These are phyloP conservation scores for Dolomedes plantarius DNA, from an alignment of 2,888 invertebrate genomes.

Conservation along the genomic window DNA sequence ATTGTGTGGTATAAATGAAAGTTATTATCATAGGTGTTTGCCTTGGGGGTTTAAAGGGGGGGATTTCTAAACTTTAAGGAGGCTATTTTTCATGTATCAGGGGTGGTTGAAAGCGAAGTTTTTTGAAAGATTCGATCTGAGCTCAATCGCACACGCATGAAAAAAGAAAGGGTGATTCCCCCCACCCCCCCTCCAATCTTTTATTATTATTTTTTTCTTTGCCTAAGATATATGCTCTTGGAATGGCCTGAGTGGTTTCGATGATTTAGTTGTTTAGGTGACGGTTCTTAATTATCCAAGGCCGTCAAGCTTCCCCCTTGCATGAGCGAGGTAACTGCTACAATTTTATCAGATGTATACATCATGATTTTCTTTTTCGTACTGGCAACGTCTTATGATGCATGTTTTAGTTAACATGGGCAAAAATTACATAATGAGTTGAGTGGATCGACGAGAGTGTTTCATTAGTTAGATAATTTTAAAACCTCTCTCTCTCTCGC, in stretches of 20 bases:
- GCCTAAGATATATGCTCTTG: background rate
- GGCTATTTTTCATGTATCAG: slow-evolving; percentile 8
- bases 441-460: background rate
- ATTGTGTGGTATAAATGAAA: slow-evolving; percentile 61
- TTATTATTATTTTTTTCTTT: background rate
- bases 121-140: slow-evolving; percentile 6
- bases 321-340: background rate
- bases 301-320: background rate
- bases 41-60: background rate
- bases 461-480: background rate
- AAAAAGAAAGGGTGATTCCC: background rate
- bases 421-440: slow-evolving; percentile 10
- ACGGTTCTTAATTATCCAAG: background rate
- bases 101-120: background rate
- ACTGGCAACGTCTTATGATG: background rate
- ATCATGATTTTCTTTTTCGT: background rate
- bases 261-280: background rate
- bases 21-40: slow-evolving; percentile 41
- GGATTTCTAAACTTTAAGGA: background rate
- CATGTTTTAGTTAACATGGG: background rate
- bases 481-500: too few species aligned
- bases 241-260: background rate
- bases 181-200: too few species aligned
- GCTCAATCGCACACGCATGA: background rate
- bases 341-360: background rate